Percentiles rank a stretch among this genome's conserved stretches.
phyloP scores from a whole-genome alignment of 2,113 vertebrate species.

The Pollimyrus isidori region DNA sequence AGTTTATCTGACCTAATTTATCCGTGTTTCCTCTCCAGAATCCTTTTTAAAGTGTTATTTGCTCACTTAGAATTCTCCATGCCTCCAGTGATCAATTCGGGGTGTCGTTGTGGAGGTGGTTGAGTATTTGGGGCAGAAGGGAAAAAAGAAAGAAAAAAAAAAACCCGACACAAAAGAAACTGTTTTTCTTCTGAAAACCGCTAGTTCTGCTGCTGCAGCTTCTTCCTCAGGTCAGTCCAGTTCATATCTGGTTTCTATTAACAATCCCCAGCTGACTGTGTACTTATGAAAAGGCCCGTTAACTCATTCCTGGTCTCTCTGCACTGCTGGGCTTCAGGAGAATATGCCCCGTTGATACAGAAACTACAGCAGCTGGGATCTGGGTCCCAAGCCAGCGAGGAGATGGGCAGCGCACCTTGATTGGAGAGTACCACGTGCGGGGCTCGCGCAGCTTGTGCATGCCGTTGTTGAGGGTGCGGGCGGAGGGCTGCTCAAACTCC shows the following conservation, averaged over 20 bases:
- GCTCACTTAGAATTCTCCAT: constrained; percentile 25
- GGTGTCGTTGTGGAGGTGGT: constrained; percentile 31
- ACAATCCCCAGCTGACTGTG: constrained; percentile 46
- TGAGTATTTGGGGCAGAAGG: neutral
- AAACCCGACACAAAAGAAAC: constrained; percentile 31
- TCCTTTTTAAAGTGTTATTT: constrained; percentile 17
- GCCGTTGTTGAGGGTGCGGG: constrained; percentile 72
- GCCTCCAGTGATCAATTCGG: constrained; percentile 35
- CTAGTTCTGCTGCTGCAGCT: constrained; percentile 44
- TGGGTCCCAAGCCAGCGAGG: neutral
- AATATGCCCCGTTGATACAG: neutral
- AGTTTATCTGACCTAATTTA: constrained; percentile 8
- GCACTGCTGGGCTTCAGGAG: neutral
- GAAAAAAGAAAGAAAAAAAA: neutral
- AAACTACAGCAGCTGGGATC: neutral
- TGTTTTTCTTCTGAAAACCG: constrained; percentile 49
- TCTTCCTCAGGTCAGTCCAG: constrained; percentile 47
- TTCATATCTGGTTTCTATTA: constrained; percentile 56
- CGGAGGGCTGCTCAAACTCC: constrained; percentile 68
- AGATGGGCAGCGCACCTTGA: constrained; percentile 66
- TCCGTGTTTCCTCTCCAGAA: constrained; percentile 13
- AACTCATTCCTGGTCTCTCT: constrained; percentile 20
- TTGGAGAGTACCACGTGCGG: constrained; percentile 90
- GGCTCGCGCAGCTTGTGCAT: constrained; percentile 67
- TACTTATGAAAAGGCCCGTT: constrained; percentile 18